Evolutionary conservation across 2,113 vertebrate species (phyloP).

Genomic region (Leucoraja erinaceus): DNA sequence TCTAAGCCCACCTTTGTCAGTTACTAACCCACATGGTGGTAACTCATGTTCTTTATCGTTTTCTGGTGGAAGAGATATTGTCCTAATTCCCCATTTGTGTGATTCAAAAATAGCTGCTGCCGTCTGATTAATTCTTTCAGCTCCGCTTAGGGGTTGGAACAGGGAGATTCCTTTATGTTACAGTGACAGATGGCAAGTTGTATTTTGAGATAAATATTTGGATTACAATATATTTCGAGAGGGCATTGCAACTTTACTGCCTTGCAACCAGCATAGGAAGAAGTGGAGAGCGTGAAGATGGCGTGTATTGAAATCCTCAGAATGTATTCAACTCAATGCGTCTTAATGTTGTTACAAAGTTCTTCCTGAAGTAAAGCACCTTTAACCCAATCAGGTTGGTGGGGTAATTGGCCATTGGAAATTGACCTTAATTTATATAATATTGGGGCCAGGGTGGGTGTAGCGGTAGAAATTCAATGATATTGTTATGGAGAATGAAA

Average conservation of each 20-base stretch:
- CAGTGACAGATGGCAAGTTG: background rate
- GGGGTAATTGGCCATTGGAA: no score
- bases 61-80: background rate
- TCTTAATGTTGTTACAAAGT: background rate
- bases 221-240: background rate
- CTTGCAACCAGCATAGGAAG: background rate
- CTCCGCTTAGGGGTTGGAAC: background rate
- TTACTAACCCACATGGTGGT: background rate
- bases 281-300: background rate
- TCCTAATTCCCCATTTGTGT: background rate
- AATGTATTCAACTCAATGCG: background rate
- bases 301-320: background rate
- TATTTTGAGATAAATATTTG: background rate
- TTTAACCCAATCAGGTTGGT: background rate
- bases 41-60: background rate
- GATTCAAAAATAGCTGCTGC: background rate
- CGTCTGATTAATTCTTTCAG: background rate
- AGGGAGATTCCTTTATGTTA: background rate
- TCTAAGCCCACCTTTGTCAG: background rate
- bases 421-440: no score
- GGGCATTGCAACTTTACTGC: background rate
- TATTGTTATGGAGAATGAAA: no score
- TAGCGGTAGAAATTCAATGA: no score
- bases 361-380: background rate
- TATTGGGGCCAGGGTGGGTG: no score